Evolutionary conservation across 2,797 vertebrate species (phyloP).

Genomic region (Epinephelus malabaricus): DNA sequence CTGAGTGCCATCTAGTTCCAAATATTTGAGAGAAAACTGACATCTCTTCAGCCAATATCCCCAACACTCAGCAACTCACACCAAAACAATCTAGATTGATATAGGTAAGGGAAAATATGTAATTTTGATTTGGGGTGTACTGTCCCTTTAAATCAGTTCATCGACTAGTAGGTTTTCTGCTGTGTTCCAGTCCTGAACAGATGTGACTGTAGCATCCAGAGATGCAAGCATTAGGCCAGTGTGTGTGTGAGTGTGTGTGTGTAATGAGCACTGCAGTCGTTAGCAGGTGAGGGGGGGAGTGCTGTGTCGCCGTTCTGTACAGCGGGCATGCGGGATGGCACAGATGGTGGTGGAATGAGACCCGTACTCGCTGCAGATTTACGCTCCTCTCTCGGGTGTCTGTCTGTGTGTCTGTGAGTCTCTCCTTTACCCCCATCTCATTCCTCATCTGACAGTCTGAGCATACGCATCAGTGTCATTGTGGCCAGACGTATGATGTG

Average conservation of each 20-base stretch:
- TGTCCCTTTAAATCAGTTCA: constrained; percentile 13
- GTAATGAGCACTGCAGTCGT: constrained; percentile 66
- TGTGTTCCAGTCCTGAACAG: constrained; percentile 47
- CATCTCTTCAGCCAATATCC: too few relatives aligned
- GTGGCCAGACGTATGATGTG: constrained; percentile 37
- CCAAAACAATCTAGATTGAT: too few relatives aligned
- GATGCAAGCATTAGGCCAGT: constrained; percentile 41
- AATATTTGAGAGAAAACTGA: too few relatives aligned
- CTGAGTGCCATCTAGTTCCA: too few relatives aligned
- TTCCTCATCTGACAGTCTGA: constrained; percentile 56
- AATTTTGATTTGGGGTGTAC: too few relatives aligned
- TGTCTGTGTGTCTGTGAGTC: constrained; percentile 45
- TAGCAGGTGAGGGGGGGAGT: constrained; percentile 26
- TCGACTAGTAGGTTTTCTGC: constrained; percentile 19
- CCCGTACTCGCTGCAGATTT: constrained; percentile 65
- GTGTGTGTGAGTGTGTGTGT: constrained; percentile 41
- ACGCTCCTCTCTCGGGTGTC: constrained; percentile 54
- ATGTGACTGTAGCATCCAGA: constrained; percentile 66
- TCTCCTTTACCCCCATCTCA: constrained; percentile 21
- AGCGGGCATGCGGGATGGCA: constrained; percentile 84
- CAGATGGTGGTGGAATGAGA: constrained; percentile 78
- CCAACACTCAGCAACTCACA: too few relatives aligned
- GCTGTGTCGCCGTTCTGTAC: constrained; percentile 43
- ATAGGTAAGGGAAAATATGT: too few relatives aligned
- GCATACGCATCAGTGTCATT: constrained; percentile 51